Percentiles rank a stretch among this genome's conserved stretches.
These are phyloP conservation scores for Emesis castigata DNA, from an alignment of 2,888 invertebrate genomes.

Conservation along the genomic window DNA sequence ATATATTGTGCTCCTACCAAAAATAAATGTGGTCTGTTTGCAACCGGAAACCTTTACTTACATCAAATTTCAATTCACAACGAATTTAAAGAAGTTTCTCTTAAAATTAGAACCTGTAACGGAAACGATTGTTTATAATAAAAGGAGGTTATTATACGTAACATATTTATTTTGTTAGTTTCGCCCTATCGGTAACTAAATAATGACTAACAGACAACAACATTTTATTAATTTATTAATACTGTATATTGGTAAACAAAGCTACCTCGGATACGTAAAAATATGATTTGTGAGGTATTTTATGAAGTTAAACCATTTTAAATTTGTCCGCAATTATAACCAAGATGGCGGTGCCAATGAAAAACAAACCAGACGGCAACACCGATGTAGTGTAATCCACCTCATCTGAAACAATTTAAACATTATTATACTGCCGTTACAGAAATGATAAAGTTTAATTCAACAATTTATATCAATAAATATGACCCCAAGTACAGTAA, in stretches of 20 bases:
- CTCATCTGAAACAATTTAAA: constrained; percentile 77
- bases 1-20: too few species aligned
- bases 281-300: constrained; percentile 3
- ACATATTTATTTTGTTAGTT: constrained; percentile 22
- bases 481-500: too few species aligned
- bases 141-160: not conserved
- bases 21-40: too few species aligned
- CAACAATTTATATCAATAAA: too few species aligned
- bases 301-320: constrained; percentile 75
- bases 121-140: not conserved
- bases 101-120: too few species aligned
- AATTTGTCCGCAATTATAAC: constrained; percentile 85
- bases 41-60: too few species aligned
- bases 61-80: too few species aligned
- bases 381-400: constrained; percentile 78
- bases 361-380: constrained; percentile 82
- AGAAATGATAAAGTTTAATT: too few species aligned
- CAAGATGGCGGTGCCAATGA: constrained; percentile 83
- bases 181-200: constrained; percentile 72
- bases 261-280: not conserved
- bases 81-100: too few species aligned
- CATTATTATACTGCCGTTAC: not conserved
- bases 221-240: constrained; percentile 23
- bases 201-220: constrained; percentile 62
- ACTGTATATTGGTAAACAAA: constrained; percentile 31